Percentiles rank a stretch among this genome's conserved stretches.
phyloP scores from a whole-genome alignment of 1,140 invertebrate genomes.

The Cydia splendana region DNA sequence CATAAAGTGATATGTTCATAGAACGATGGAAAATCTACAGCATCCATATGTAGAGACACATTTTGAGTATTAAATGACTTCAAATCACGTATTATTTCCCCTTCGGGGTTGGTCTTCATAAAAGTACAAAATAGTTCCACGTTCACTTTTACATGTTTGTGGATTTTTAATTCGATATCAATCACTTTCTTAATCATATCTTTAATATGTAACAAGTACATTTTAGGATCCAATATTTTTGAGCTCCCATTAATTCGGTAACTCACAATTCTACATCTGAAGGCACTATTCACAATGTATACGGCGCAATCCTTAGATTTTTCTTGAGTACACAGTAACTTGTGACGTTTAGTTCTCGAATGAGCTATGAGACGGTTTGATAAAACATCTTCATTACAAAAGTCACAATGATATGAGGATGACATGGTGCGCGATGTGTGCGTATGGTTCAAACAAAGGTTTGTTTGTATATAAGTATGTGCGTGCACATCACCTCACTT shows the following conservation, averaged over 20 bases:
- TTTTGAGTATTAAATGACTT: neutral
- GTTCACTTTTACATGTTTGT: neutral
- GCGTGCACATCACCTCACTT: too few relatives aligned
- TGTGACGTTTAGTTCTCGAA: slow-evolving; percentile 16
- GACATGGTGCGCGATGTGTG: too few relatives aligned
- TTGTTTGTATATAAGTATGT: too few relatives aligned
- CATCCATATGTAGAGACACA: neutral
- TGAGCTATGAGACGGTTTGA: neutral
- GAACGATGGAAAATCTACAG: neutral
- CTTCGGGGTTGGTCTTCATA: neutral
- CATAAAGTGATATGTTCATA: neutral
- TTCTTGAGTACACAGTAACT: neutral
- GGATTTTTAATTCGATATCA: neutral
- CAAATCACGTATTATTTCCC: neutral
- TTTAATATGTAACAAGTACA: neutral
- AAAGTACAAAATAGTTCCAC: neutral
- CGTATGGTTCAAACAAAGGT: too few relatives aligned
- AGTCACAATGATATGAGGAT: too few relatives aligned
- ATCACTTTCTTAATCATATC: neutral
- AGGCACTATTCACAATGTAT: neutral
- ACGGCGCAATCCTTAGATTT: neutral
- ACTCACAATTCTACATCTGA: neutral
- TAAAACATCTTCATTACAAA: too few relatives aligned
- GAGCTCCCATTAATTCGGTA: neutral
- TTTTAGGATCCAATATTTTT: neutral